A percentile compares a stretch with the other conserved stretches of the same genome.
These are phyloP conservation scores for Alaudala cheleensis DNA, from an alignment of 2,113 vertebrate genomes.

Conservation along the genomic window DNA sequence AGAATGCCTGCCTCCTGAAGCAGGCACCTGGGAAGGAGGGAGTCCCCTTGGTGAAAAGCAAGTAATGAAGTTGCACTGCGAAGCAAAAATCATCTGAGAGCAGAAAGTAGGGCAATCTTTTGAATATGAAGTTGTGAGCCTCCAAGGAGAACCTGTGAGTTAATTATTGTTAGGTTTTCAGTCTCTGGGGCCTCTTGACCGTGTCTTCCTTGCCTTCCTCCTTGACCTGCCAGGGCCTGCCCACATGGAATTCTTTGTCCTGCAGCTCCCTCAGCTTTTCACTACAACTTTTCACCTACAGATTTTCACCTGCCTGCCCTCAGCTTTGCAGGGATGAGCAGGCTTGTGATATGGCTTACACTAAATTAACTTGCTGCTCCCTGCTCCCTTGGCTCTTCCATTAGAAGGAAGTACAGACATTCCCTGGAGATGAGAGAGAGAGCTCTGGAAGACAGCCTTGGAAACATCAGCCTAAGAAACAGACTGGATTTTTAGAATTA, in stretches of 20 bases:
- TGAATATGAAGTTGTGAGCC: neutral
- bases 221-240: neutral
- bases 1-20: neutral
- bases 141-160: neutral
- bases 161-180: slow-evolving; percentile 31
- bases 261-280: neutral
- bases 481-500: neutral
- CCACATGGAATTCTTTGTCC: neutral
- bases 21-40: neutral
- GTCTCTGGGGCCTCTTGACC: neutral
- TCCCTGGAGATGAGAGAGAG: neutral
- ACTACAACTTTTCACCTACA: neutral
- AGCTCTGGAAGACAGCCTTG: neutral
- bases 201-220: neutral
- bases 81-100: slow-evolving; percentile 36
- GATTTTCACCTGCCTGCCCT: neutral
- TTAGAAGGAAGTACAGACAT: neutral
- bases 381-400: neutral
- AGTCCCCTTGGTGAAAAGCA: neutral
- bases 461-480: neutral
- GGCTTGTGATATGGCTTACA: neutral
- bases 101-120: slow-evolving; percentile 37
- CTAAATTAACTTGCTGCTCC: neutral
- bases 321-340: neutral
- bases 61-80: neutral